These are phyloP conservation scores for Halcyon senegalensis DNA, from an alignment of 2,113 vertebrate species.

Conservation along the genomic window DNA sequence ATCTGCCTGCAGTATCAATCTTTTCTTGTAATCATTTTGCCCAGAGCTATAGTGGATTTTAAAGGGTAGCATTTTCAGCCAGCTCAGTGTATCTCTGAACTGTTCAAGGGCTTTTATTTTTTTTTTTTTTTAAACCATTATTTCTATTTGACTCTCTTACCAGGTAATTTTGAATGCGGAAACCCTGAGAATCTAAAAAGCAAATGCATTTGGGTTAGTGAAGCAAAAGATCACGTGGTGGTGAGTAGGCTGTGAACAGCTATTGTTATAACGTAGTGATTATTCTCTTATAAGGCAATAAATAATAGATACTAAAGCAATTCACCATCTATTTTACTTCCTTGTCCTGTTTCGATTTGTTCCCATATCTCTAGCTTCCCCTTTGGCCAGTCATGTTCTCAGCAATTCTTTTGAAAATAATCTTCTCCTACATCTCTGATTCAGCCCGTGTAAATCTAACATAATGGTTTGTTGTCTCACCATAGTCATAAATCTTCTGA, in stretches of 20 bases:
- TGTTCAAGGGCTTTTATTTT: not conserved
- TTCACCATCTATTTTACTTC: slow-evolving; percentile 28
- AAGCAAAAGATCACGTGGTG: slow-evolving; percentile 72
- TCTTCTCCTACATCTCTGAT: slow-evolving; percentile 42
- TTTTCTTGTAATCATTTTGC: not conserved
- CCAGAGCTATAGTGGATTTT: not conserved
- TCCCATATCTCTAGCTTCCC: slow-evolving; percentile 7
- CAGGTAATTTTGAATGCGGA: slow-evolving; percentile 85
- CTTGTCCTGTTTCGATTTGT: slow-evolving; percentile 9
- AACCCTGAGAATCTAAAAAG: slow-evolving; percentile 81
- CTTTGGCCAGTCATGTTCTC: slow-evolving; percentile 48
- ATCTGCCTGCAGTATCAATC: slow-evolving; percentile 9
- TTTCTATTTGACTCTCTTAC: not conserved
- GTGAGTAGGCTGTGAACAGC: slow-evolving; percentile 68
- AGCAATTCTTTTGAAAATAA: slow-evolving; percentile 39
- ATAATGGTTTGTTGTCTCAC: slow-evolving; percentile 60
- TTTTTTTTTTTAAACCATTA: not conserved
- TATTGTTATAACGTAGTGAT: not conserved
- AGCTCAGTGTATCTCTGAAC: not conserved
- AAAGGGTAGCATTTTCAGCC: slow-evolving; percentile 14
- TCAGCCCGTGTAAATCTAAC: slow-evolving; percentile 58
- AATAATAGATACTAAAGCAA: slow-evolving; percentile 48
- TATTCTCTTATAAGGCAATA: slow-evolving; percentile 21
- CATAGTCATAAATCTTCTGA: slow-evolving; percentile 41
- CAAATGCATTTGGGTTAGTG: slow-evolving; percentile 78